Evolutionary conservation across 2,888 invertebrate genomes (phyloP), one percentile per base, ranked within the genome.

Genomic region (Elaeidobius kamerunicus): DNA sequence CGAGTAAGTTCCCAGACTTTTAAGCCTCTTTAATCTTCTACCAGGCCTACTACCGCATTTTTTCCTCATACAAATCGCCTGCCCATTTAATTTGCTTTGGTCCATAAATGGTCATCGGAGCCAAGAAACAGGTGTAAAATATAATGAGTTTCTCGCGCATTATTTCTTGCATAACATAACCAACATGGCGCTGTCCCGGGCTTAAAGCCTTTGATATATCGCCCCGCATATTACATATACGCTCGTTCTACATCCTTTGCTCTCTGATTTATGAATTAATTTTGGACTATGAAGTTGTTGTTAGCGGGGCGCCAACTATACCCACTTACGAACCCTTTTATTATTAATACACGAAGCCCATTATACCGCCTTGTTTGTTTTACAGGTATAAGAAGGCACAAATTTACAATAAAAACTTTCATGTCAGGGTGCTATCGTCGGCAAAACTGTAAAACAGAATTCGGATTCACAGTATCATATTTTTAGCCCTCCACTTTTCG

Each of bases 201-300:
- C 32, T 40, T 52, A 45, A 52, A 17, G 30, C 16, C 40, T 45
- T 45, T 52, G 52, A 52, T 52, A 45, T 52, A 52, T 45, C 34
- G 45, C 35, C 40, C 35, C 23, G 45, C 45, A 45, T 45, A 52
- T 52, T 45, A 45, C 45, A 39, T n/a, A n/a, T 38, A 17, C 38
- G 40, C 11, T 40, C 28, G 40, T 45, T 46, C 45, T 40, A 45
- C 45, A 41, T 46, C 46, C 52, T 42, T 47, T 42, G 28, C 36
- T 18, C 12, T 23, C 32, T 52, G 47, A 52, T 52, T 52, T 52
- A 52, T 52, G 47, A 47, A 42, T 52, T 42, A 52, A 52, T 52
- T 52, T 52, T 41, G 45, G 30, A 34, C 30, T 34, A 16, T 44
- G 38, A 44, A 15, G 32, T 30, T 19, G 39, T 51, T 51, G 38